Evolutionary conservation across 2,113 vertebrate genomes (phyloP).

Genomic region (Puma concolor): DNA sequence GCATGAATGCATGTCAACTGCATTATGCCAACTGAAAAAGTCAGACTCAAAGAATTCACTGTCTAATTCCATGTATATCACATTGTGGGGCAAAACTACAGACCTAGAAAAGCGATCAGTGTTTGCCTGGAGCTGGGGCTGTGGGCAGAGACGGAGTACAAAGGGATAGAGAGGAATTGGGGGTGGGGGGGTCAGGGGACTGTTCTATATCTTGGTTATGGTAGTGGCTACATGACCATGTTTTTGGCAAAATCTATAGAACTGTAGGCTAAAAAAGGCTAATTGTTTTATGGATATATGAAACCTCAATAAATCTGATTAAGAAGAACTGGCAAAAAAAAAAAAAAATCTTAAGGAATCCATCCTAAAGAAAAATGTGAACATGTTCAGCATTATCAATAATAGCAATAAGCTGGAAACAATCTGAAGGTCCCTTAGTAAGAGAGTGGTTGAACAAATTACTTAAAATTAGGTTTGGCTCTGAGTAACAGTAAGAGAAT

Average conservation of each 20-base stretch:
- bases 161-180: not conserved
- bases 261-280: not conserved
- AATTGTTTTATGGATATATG: not conserved
- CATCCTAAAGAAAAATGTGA: not conserved
- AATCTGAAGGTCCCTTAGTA: not conserved
- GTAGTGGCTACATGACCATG: not conserved
- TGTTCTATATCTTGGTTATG: not conserved
- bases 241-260: not conserved
- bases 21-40: not conserved
- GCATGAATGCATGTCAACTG: not conserved
- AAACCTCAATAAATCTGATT: not conserved
- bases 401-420: not conserved
- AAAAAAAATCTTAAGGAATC: not conserved
- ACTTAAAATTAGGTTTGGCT: not conserved
- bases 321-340: not conserved
- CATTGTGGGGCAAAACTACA: not conserved
- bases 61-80: not conserved
- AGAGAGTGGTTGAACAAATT: not conserved
- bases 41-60: not conserved
- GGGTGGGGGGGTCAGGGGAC: not conserved
- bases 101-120: not conserved
- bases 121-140: not conserved
- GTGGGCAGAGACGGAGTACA: not conserved
- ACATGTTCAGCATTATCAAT: not conserved
- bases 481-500: not conserved